Evolutionary conservation across 2,113 vertebrate species (phyloP), one percentile per base, ranked within the genome.

Genomic region (Malurus cyaneus): DNA sequence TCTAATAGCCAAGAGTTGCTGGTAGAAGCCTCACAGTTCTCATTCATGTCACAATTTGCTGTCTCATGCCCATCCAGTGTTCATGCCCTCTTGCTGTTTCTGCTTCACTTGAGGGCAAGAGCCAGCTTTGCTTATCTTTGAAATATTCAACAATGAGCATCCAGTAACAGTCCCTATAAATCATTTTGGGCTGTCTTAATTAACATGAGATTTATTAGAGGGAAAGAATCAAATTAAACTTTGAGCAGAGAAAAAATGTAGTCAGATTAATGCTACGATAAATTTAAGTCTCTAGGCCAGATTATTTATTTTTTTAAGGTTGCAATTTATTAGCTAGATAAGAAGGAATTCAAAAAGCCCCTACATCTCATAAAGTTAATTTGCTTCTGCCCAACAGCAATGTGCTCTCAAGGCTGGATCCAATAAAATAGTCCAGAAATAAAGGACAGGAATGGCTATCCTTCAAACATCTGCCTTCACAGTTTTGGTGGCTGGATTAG

Each of bases 201-300:
- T 91, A 96, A 92, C 93, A 93, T 50, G 47, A 94, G 84, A 95
- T 91, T 95, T 95, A 94, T 92, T 96, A 93, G 83, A 96, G 53
- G 72, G 70, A 96, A 93, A 84, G 85, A 87, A 88, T 93, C 93
- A 96, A 96, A 96, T 96, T 94, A 96, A 96, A 96, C 67, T 94
- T 95, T 94, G 88, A 82, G 60, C 44, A 85, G 77, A 86, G 65
- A 78, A 66, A 91, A 96, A 97, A 93, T 64, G 94, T 18, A 81
- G 94, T 56, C 59, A 96, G 94, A 96, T 86, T 82, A 94, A 93
- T 91, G 72, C 82, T 49, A 77, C 57, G 91, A 95, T 95, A 95
- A 94, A 95, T 94, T 81, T 82, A 89, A 92, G 59, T 96, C 83
- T 93, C 62, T 89, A 74, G 79, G 41, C 69, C 60, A 95, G 46